Conservation (phyloP, 2,797 vertebrate species). For the Eremophila alpestris region DNA sequence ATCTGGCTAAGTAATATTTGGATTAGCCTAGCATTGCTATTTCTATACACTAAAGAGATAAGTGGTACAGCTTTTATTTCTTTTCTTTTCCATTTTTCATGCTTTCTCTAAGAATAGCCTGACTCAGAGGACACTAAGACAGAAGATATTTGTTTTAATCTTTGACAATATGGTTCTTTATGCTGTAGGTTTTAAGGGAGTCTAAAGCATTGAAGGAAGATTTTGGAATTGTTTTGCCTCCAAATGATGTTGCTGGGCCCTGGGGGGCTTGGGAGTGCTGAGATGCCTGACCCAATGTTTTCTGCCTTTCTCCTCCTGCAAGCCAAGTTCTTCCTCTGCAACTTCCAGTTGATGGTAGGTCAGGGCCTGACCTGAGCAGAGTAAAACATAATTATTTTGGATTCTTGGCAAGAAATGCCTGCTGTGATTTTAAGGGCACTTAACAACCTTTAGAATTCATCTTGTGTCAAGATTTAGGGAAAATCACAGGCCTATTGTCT, state of each 20-base stretch:
- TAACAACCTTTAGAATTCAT: neutral
- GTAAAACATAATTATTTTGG: neutral
- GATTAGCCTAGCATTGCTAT: slow-evolving; percentile 2
- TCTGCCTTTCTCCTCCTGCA: neutral
- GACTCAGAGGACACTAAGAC: neutral
- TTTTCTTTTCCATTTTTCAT: slow-evolving; percentile 19
- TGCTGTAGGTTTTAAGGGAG: slow-evolving; percentile 11
- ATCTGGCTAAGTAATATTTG: slow-evolving; percentile 31
- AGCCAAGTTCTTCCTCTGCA: neutral
- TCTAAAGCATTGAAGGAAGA: neutral
- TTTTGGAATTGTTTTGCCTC: neutral
- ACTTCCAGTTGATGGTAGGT: neutral
- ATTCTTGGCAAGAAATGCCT: neutral
- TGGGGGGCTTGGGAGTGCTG: neutral
- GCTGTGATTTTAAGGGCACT: neutral
- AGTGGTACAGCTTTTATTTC: neutral
- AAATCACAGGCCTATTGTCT: neutral
- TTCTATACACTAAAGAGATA: slow-evolving; percentile 17
- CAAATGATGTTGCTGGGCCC: neutral
- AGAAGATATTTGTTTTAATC: slow-evolving; percentile 34
- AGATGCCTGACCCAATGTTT: neutral
- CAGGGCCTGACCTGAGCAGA: neutral
- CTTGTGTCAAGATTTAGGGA: neutral
- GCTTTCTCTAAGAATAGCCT: slow-evolving; percentile 16
- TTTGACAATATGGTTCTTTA: slow-evolving; percentile 13